A percentile compares a stretch with the other conserved stretches of the same genome.
Conservation (phyloP, 37 sponge, comb jelly and placozoan species). For the Dysidea cf. avara region DNA sequence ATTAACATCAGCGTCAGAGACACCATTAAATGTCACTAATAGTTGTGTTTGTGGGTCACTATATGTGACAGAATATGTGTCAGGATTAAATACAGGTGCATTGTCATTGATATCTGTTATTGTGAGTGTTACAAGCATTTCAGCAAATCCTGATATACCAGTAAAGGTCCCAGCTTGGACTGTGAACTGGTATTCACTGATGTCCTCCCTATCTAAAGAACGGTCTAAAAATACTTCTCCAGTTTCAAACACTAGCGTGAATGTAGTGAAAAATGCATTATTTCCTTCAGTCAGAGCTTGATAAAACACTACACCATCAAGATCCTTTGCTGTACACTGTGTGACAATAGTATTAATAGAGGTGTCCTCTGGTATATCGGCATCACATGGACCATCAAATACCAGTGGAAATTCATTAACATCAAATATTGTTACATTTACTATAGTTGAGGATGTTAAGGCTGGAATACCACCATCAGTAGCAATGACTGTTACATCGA, state of each 20-base stretch:
- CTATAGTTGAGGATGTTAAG: background rate
- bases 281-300: no score
- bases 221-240: no score
- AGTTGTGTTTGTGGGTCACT: background rate
- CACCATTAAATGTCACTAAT: constrained; percentile 18
- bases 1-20: constrained; percentile 12
- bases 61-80: background rate
- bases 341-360: no score
- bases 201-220: no score
- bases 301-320: constrained; percentile 16
- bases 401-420: constrained; percentile 19
- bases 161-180: no score
- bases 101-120: background rate
- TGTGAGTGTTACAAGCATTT: no score
- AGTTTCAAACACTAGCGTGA: no score
- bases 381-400: constrained; percentile 4
- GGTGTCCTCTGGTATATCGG: no score
- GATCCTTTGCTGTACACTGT: constrained; percentile 5
- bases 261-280: no score
- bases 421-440: constrained; percentile 1
- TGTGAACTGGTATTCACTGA: no score
- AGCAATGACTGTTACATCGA: constrained; percentile 11
- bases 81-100: constrained; percentile 8
- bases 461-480: constrained; percentile 10
- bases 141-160: no score